A percentile compares a stretch with the other conserved stretches of the same genome.
Evolutionary conservation across 1,140 invertebrate genomes (phyloP).

Genomic region (Bombyx mandarina): DNA sequence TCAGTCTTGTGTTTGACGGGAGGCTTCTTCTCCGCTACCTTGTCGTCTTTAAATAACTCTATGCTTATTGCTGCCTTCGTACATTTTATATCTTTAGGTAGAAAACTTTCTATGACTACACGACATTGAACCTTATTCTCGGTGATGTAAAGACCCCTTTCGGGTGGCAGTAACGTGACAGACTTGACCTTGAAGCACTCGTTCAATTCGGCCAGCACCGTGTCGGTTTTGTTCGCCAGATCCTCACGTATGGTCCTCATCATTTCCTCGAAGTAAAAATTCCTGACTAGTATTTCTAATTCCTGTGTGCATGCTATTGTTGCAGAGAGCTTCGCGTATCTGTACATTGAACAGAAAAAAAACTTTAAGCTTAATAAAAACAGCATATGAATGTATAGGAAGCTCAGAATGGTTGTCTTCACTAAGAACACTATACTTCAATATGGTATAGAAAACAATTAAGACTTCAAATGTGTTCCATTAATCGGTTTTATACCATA

Average conservation of each 20-base stretch:
- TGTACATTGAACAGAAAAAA: slow-evolving; percentile 33
- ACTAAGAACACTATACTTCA: no score
- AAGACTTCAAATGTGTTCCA: no score
- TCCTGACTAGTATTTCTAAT: slow-evolving; percentile 80
- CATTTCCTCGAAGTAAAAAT: slow-evolving; percentile 84
- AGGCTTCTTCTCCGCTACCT: slow-evolving; percentile 38
- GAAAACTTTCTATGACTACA: slow-evolving; percentile 67
- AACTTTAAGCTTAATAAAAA: not conserved
- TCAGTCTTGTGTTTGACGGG: slow-evolving; percentile 69
- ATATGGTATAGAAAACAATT: no score
- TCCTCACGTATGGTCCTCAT: slow-evolving; percentile 74
- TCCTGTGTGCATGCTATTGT: slow-evolving; percentile 82
- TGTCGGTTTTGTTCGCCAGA: slow-evolving; percentile 53
- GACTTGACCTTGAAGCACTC: slow-evolving; percentile 66
- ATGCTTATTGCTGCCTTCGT: slow-evolving; percentile 70
- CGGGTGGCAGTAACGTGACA: slow-evolving; percentile 53
- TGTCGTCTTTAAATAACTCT: slow-evolving; percentile 53
- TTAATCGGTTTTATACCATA: no score
- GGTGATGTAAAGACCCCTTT: slow-evolving; percentile 67
- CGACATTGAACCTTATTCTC: slow-evolving; percentile 75
- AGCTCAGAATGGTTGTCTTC: no score
- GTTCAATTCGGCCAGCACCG: slow-evolving; percentile 65
- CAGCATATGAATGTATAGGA: not conserved
- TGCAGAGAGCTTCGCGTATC: slow-evolving; percentile 82
- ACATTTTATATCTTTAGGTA: slow-evolving; percentile 73